Percentiles rank a stretch among this genome's conserved stretches.
Evolutionary conservation across 2,797 vertebrate genomes (phyloP).

Genomic region (Pseudochaenichthys georgianus): DNA sequence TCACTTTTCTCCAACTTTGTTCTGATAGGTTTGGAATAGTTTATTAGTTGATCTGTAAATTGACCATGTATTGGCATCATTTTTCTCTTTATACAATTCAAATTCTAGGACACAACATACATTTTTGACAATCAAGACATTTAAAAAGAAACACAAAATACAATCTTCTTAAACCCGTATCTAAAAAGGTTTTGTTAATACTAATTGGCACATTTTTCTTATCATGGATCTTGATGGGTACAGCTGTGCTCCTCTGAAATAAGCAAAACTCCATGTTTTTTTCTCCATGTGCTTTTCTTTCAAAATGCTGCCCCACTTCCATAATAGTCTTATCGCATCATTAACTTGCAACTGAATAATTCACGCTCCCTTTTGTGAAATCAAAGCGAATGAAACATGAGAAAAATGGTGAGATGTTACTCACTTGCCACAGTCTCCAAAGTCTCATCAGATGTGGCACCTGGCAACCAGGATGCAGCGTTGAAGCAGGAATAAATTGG

Average conservation of each 20-base stretch:
- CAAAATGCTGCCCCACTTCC: slow-evolving; percentile 58
- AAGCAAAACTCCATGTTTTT: neutral
- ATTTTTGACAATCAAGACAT: neutral
- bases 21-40: neutral
- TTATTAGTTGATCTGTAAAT: neutral
- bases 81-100: neutral
- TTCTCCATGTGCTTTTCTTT: neutral
- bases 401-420: slow-evolving; percentile 46
- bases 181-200: neutral
- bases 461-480: slow-evolving; percentile 25
- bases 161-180: neutral
- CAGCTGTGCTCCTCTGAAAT: neutral
- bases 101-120: neutral
- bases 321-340: slow-evolving; percentile 18
- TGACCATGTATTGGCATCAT: neutral
- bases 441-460: slow-evolving; percentile 46
- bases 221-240: neutral
- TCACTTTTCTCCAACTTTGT: slow-evolving; percentile 18
- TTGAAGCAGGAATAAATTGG: slow-evolving; percentile 59
- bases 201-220: neutral
- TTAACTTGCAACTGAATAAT: slow-evolving; percentile 69
- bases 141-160: slow-evolving; percentile 4
- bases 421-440: slow-evolving; percentile 29
- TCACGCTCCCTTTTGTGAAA: slow-evolving; percentile 56
- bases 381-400: slow-evolving; percentile 77